Conservation (phyloP, 2,888 invertebrate genomes). For the Eledona agricola region DNA sequence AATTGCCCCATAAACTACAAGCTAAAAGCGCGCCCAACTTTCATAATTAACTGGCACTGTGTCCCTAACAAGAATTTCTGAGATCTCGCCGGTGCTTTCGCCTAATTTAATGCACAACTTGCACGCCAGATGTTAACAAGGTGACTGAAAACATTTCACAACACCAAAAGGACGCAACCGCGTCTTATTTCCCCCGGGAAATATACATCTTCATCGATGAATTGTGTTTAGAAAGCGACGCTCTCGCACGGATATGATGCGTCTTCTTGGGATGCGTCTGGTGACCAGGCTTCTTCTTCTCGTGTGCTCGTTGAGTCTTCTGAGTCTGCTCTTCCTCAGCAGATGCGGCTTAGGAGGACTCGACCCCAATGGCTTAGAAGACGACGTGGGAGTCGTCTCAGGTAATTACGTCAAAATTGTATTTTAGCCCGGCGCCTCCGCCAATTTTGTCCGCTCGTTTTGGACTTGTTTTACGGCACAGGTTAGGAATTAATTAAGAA, state of each 20-base stretch:
- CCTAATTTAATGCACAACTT: slow-evolving; percentile 2
- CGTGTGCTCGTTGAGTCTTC: slow-evolving; percentile 66
- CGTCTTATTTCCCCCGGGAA: too few species aligned
- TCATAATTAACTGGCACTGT: background rate
- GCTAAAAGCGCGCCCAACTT: slow-evolving; percentile 1
- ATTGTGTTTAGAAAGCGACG: slow-evolving; percentile 55
- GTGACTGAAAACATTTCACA: slow-evolving; percentile 1
- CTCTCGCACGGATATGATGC: slow-evolving; percentile 62
- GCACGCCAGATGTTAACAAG: background rate
- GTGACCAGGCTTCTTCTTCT: slow-evolving; percentile 67
- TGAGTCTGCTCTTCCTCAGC: slow-evolving; percentile 67
- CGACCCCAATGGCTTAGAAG: too few species aligned
- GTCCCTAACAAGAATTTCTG: background rate
- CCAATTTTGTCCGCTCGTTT: too few species aligned
- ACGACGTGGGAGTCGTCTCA: slow-evolving; percentile 45
- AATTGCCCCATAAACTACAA: background rate
- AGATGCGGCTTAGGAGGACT: slow-evolving; percentile 64
- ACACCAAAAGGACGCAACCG: too few species aligned
- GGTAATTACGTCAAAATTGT: too few species aligned
- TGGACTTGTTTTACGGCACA: too few species aligned
- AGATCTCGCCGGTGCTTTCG: background rate
- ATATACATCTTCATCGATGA: too few species aligned
- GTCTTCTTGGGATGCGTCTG: slow-evolving; percentile 66
- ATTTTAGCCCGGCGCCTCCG: too few species aligned
- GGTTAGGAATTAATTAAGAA: too few species aligned